Conservation (phyloP, 2,888 invertebrate species). For the Andrena fulva region DNA sequence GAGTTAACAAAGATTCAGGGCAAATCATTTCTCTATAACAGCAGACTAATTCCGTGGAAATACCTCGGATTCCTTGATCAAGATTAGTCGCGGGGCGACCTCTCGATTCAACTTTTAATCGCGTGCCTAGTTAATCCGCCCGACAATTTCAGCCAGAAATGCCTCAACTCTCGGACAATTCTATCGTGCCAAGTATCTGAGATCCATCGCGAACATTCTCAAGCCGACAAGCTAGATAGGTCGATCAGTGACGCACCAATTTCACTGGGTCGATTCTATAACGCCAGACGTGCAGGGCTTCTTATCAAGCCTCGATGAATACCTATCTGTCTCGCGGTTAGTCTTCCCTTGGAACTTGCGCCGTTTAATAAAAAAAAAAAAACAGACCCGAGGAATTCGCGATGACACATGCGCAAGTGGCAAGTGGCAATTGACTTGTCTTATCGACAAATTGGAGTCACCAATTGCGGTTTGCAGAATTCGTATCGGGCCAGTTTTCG, state of each 20-base stretch:
- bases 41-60: background rate
- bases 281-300: conserved; percentile 10
- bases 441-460: no score
- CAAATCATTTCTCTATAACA: background rate
- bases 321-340: background rate
- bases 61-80: background rate
- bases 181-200: conserved; percentile 17
- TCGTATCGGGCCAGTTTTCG: background rate
- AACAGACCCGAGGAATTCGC: no score
- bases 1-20: background rate
- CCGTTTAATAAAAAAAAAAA: no score
- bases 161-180: conserved; percentile 20
- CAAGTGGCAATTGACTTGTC: no score
- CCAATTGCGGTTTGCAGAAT: no score
- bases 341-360: background rate
- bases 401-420: no score
- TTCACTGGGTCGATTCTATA: conserved; percentile 19
- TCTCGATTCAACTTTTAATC: conserved; percentile 10
- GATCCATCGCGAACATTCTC: conserved; percentile 14
- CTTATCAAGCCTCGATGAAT: conserved; percentile 9
- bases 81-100: background rate
- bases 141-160: conserved; percentile 18
- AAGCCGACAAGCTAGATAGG: background rate
- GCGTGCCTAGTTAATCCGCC: background rate
- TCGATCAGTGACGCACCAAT: conserved; percentile 24